Base-by-base conservation (phyloP, 2,797 vertebrate species). In the Oophaga sylvatica region DNA sequence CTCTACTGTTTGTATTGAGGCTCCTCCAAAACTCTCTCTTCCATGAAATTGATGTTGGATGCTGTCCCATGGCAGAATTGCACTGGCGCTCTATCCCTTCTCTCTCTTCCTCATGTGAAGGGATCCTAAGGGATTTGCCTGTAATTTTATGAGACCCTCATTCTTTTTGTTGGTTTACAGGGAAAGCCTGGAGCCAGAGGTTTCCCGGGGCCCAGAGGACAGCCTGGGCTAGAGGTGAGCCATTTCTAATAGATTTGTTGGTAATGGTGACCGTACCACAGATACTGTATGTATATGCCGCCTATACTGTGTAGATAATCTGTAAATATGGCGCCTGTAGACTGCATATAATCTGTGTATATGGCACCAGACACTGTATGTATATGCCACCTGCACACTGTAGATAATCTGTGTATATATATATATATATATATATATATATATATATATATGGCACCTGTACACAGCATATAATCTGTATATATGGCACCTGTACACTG, bases 131-230 rank as follows among this genome's bases (percentile, higher is more conserved):
- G 83, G 89, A 86, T 91, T 84, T 84, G n/a, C 45, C 86, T 88
- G 90, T 84, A 29, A 90, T 89, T 89, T 92, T 89, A 90, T 94
- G 87, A 94, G 85, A 91, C 19, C 86, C 86, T 90, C 91, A 83
- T 90, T 92, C 85, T 91, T 89, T 85, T 78, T 90, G 26, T 80
- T 91, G 45, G 82, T 90, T 91, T 89, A 85, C 90, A 99, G 98
- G 98, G 98, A 85, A 97, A 96, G 90, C 95, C 96, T 83, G 98
- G 97, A 90, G 93, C 92, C n/a, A 94, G 94, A 94, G 98, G 98
- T 75, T 94, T 97, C 90, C 97, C 96, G 45, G 98, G 98, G 90
- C 97, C 96, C 0, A 94, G 92, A 92, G 98, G 97, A 90, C 92
- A 92, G 77, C 90, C 92, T 88, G 98, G 98, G 90, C 94, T 94